These are phyloP conservation scores for Tipula lateralis DNA, from an alignment of 2,888 invertebrate genomes.

Conservation along the genomic window DNA sequence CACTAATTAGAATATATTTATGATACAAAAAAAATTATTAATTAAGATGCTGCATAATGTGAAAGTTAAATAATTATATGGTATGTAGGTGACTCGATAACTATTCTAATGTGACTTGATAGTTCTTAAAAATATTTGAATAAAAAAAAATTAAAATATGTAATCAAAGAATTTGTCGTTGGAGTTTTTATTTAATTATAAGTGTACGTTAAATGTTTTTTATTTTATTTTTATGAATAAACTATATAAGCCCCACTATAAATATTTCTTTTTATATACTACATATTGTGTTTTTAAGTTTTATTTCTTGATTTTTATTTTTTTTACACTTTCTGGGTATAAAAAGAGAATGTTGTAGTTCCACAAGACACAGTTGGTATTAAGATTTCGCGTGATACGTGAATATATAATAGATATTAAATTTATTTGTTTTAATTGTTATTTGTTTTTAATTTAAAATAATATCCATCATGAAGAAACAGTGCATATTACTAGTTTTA, in stretches of 20 bases:
- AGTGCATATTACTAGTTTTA: slow-evolving; percentile 54
- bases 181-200: neutral
- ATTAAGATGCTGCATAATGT: neutral
- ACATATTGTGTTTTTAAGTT: slow-evolving; percentile 12
- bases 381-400: slow-evolving; percentile 41
- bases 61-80: neutral
- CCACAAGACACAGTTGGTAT: slow-evolving; percentile 50
- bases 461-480: slow-evolving; percentile 42
- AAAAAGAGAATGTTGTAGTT: slow-evolving; percentile 50
- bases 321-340: slow-evolving; percentile 43
- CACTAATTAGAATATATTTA: neutral
- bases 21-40: neutral
- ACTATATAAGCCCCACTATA: slow-evolving; percentile 27
- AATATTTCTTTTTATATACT: slow-evolving; percentile 16
- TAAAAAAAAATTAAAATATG: neutral
- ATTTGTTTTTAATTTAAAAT: slow-evolving; percentile 4
- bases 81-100: neutral
- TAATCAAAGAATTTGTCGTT: neutral
- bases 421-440: slow-evolving; percentile 30
- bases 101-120: neutral
- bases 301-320: slow-evolving; percentile 20
- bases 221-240: slow-evolving; percentile 25
- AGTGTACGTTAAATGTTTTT: slow-evolving; percentile 9
- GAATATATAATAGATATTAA: slow-evolving; percentile 26
- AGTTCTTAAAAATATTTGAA: neutral